phyloP scores from a whole-genome alignment of 2,888 invertebrate genomes.

The Acleris cristana region DNA sequence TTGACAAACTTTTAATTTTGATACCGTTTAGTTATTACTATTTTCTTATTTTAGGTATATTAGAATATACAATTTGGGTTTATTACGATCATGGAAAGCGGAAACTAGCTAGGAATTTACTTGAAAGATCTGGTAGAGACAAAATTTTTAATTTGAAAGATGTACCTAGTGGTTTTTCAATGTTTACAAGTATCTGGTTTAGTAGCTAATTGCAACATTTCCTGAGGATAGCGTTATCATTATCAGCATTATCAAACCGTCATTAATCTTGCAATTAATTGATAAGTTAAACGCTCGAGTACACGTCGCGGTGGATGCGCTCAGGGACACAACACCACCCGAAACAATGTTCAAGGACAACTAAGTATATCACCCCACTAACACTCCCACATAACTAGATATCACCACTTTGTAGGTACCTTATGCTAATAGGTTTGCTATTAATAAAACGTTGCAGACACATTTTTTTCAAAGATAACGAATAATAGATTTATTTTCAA shows the following conservation, averaged over 20 bases:
- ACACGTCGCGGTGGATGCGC: conserved; percentile 57
- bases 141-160: too few relatives aligned
- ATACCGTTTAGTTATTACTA: too few relatives aligned
- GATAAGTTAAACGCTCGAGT: conserved; percentile 51
- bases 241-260: conserved; percentile 49
- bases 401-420: not conserved
- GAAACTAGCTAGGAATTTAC: too few relatives aligned
- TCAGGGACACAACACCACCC: conserved; percentile 29
- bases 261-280: conserved; percentile 60
- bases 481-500: too few relatives aligned
- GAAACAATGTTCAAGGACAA: conserved; percentile 11
- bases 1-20: too few relatives aligned
- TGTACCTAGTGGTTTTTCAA: not conserved
- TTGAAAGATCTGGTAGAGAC: too few relatives aligned
- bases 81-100: too few relatives aligned
- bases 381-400: too few relatives aligned
- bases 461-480: too few relatives aligned
- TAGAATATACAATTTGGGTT: not conserved
- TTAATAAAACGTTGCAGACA: too few relatives aligned
- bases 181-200: not conserved
- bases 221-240: conserved; percentile 50
- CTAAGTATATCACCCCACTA: conserved; percentile 1
- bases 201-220: conserved; percentile 48
- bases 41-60: not conserved
- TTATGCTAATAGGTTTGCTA: too few relatives aligned